Percentiles rank a stretch among this genome's conserved stretches.
These are phyloP conservation scores for Strix uralensis DNA, from an alignment of 2,113 vertebrate genomes.

Conservation along the genomic window DNA sequence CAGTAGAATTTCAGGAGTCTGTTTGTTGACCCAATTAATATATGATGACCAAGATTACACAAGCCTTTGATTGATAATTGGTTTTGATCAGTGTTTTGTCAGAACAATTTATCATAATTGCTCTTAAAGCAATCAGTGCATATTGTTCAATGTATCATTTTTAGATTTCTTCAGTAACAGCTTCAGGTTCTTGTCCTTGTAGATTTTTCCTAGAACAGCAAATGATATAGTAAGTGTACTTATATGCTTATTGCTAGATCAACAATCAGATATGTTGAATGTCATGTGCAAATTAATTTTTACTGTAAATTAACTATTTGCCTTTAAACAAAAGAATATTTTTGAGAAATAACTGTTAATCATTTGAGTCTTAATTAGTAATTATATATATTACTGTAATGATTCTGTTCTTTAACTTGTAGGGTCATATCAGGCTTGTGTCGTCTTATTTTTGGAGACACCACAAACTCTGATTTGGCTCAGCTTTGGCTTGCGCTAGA, in stretches of 20 bases:
- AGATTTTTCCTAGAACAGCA: neutral
- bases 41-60: neutral
- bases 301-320: neutral
- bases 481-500: fast-evolving
- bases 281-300: neutral
- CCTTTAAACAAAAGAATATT: neutral
- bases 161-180: neutral
- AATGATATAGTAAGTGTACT: neutral
- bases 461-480: neutral
- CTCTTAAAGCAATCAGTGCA: neutral
- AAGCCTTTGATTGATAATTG: neutral
- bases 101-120: neutral
- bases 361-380: neutral
- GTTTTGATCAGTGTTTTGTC: neutral
- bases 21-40: neutral
- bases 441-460: neutral
- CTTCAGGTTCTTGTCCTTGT: neutral
- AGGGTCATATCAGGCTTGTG: neutral
- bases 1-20: neutral
- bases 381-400: neutral
- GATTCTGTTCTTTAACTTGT: neutral
- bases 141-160: neutral
- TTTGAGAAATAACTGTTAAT: neutral
- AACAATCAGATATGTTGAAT: neutral
- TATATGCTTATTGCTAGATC: neutral